Base-by-base conservation (phyloP, 2,797 vertebrate species). In the Danio jaintianensis region DNA sequence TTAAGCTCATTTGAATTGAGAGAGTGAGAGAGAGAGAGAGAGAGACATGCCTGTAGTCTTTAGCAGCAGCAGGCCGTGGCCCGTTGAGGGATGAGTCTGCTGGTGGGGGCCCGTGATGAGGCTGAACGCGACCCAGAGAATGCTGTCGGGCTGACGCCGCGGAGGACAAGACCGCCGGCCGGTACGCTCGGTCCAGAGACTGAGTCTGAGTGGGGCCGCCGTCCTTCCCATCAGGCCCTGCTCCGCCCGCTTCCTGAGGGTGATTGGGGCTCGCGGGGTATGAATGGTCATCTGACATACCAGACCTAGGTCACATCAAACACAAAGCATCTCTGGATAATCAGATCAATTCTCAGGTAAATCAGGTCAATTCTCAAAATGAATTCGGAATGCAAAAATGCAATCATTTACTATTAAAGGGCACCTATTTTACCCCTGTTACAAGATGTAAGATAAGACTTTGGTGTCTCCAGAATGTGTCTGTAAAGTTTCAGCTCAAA, bases 121-220 rank as follows among this genome's bases (percentile, higher is more conserved):
- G 89, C 69, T 94, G 94, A 0, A 91, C 91, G 2, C 95, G 93
- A 73, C 89, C 94, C 84, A 95, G 88, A 16, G 95, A 95, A 91
- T 95, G 94, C 84, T 96, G 95, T 3, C 94, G 87, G 43, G 90
- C 86, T 3, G 92, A 87, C 0, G 79, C 36, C 0, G 74, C 48
- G 2, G 87, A 53, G 20, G 86, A 69, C 0, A 84, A 80, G 0
- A 82, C 83, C 0, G 92, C 82, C 9, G 93, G 93, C 0, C 95
- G 88, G 82, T 94, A 93, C n/a, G 84, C 86, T 0, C 94, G 94
- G 81, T 96, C 95, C 80, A 93, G 48, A 0, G 92, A 93, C 79
- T 94, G 95, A 48, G 92, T 91, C 82, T 94, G 93, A 16, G 83
- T 76, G 0, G 89, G 86, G 0, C 86, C 92, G 45, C 90, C 81